Evolutionary conservation across 2,113 vertebrate genomes (phyloP).

Genomic region (Hyperopisus bebe): DNA sequence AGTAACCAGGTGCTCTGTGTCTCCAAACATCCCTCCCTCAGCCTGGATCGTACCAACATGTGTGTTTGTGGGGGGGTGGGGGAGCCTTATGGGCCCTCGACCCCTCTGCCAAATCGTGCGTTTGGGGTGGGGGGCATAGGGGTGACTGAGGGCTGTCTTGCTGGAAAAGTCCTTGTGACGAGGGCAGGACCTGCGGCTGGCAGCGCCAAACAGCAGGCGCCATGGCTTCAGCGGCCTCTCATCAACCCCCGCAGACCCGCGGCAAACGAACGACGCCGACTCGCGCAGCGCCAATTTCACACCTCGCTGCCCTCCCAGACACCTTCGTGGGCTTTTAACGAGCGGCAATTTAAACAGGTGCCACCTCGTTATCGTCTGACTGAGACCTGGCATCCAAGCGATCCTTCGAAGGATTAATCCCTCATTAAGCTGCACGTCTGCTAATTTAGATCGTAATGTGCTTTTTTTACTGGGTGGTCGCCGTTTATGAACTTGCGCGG

Average conservation of each 20-base stretch:
- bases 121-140: background rate
- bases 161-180: background rate
- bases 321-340: background rate
- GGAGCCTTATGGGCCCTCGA: background rate
- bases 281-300: background rate
- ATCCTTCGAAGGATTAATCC: background rate
- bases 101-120: background rate
- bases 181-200: background rate
- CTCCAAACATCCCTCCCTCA: background rate
- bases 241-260: background rate
- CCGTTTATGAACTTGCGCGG: background rate
- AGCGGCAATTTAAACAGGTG: constrained; percentile 13
- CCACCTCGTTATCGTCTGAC: background rate
- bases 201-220: background rate
- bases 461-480: background rate
- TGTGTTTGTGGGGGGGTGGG: background rate
- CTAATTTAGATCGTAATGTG: background rate
- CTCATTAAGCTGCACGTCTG: background rate
- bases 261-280: background rate
- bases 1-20: background rate
- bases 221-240: background rate
- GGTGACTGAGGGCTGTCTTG: background rate
- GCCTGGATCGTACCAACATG: background rate
- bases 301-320: background rate
- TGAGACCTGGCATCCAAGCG: background rate